Conservation (phyloP, 2,888 invertebrate genomes). For the Hypena proboscidalis region DNA sequence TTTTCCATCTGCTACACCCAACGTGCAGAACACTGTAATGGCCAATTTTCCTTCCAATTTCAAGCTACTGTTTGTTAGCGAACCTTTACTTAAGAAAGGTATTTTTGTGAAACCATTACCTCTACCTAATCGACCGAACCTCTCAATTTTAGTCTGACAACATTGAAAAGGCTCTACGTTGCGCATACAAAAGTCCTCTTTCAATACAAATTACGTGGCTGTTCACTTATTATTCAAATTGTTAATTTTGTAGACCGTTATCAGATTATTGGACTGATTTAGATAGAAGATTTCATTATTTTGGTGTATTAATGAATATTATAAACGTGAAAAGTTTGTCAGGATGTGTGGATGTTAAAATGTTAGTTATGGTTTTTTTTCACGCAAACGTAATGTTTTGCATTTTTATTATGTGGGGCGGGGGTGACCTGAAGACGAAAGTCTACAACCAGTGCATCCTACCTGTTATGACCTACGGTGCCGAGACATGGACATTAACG, state of each 20-base stretch:
- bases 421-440: too few species aligned
- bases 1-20: background rate
- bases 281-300: too few species aligned
- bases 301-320: too few species aligned
- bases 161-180: constrained; percentile 41
- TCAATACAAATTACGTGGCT: constrained; percentile 23
- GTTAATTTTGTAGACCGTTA: constrained; percentile 9
- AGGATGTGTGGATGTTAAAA: too few species aligned
- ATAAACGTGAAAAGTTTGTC: too few species aligned
- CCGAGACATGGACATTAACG: too few species aligned
- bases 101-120: constrained; percentile 42
- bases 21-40: background rate
- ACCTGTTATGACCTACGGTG: too few species aligned
- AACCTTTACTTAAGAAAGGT: constrained; percentile 38
- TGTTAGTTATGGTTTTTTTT: too few species aligned
- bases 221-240: constrained; percentile 24
- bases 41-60: constrained; percentile 25
- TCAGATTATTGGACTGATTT: constrained; percentile 11
- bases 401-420: too few species aligned
- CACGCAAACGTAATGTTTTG: too few species aligned
- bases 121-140: constrained; percentile 28
- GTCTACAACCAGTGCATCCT: too few species aligned
- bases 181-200: constrained; percentile 36
- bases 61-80: constrained; percentile 30
- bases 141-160: constrained; percentile 33